Percentiles rank a stretch among this genome's conserved stretches.
phyloP scores from a whole-genome alignment of 2,888 invertebrate species.

The Rhagophthalmus giganteus region DNA sequence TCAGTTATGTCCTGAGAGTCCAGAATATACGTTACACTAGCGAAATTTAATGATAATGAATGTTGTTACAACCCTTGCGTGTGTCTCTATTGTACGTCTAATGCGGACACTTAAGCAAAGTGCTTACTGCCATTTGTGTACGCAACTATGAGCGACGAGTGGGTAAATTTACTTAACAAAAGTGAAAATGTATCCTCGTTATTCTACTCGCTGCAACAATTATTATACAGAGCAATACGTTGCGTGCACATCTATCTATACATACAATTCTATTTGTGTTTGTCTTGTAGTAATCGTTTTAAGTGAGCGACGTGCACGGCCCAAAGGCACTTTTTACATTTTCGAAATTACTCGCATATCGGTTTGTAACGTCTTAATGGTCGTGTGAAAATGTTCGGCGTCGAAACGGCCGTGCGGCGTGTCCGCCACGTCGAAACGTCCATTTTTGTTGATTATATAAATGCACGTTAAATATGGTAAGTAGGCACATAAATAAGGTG shows the following conservation, averaged over 20 bases:
- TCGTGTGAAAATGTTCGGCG: too few species aligned
- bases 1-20: conserved; percentile 3
- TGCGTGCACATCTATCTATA: not conserved
- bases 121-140: conserved; percentile 30
- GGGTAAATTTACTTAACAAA: conserved; percentile 30
- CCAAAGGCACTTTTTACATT: not conserved
- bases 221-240: not conserved
- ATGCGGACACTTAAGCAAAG: conserved; percentile 29
- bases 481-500: too few species aligned
- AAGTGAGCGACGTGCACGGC: too few species aligned
- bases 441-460: too few species aligned
- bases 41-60: conserved; percentile 28
- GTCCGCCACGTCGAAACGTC: too few species aligned
- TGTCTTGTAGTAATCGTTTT: too few species aligned
- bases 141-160: conserved; percentile 27
- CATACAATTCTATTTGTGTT: not conserved
- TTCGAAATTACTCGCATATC: too few species aligned
- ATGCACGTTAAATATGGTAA: too few species aligned
- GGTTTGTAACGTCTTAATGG: too few species aligned
- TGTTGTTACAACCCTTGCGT: conserved; percentile 28
- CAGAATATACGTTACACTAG: conserved; percentile 16
- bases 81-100: conserved; percentile 26
- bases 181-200: conserved; percentile 21
- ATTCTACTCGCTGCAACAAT: conserved; percentile 1
- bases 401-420: too few species aligned